Conservation (phyloP, 2,113 vertebrate genomes). For the Poicephalus meyeri region DNA sequence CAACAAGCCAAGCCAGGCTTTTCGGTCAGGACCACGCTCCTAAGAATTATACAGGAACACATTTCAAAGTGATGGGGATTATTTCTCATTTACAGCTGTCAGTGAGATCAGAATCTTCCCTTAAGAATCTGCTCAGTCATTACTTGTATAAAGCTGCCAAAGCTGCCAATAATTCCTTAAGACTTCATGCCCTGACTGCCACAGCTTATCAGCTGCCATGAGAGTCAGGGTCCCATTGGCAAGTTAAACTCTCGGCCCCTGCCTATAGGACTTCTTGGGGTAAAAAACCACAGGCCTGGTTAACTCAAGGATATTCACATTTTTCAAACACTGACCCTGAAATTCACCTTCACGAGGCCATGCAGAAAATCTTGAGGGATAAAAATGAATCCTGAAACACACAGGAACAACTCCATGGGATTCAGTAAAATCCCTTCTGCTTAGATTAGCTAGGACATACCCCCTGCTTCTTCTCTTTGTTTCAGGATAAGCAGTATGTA, state of each 20-base stretch:
- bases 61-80: background rate
- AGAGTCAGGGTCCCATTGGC: background rate
- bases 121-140: conserved; percentile 1
- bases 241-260: background rate
- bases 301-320: background rate
- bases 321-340: background rate
- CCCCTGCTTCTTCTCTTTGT: background rate
- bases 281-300: background rate
- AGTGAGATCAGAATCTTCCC: background rate
- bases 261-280: background rate
- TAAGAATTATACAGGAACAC: background rate
- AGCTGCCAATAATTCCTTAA: conserved; percentile 5
- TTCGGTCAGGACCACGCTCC: background rate
- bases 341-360: background rate
- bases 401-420: background rate
- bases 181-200: background rate
- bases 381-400: background rate
- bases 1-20: background rate
- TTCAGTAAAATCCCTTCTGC: background rate
- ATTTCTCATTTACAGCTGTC: background rate
- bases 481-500: background rate
- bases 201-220: background rate
- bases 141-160: background rate
- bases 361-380: background rate
- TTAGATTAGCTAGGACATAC: background rate